Evolutionary conservation across 2,797 vertebrate genomes (phyloP).

Genomic region (Spinibarbus caldwelli): DNA sequence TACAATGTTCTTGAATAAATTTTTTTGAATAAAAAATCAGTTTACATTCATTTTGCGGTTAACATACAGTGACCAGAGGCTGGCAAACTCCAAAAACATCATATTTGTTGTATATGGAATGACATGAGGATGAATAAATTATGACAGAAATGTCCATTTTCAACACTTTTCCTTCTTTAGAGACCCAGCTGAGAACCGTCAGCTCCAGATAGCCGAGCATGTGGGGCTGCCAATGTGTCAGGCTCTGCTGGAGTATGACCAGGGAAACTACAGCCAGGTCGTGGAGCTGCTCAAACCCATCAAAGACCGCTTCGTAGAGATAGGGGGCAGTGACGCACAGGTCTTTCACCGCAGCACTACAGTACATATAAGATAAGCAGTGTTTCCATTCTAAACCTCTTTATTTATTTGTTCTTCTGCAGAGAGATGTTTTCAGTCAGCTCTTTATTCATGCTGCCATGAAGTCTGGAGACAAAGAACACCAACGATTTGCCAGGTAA

Average conservation of each 20-base stretch:
- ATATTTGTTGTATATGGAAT: neutral
- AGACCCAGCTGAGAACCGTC: slow-evolving; percentile 81
- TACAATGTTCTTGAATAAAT: neutral
- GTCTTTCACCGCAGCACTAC: slow-evolving; percentile 66
- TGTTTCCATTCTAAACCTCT: slow-evolving; percentile 12
- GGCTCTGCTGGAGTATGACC: slow-evolving; percentile 86
- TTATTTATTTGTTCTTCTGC: slow-evolving; percentile 62
- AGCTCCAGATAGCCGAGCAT: slow-evolving; percentile 76
- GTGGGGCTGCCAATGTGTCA: slow-evolving; percentile 88
- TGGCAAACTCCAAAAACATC: neutral
- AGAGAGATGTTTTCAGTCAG: slow-evolving; percentile 95
- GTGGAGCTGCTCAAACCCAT: slow-evolving; percentile 88
- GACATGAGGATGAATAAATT: neutral
- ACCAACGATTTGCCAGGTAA: slow-evolving; percentile 88
- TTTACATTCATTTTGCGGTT: neutral
- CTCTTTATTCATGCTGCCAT: slow-evolving; percentile 89
- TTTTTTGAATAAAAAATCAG: neutral
- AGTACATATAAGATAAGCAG: neutral
- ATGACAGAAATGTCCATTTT: slow-evolving; percentile 6
- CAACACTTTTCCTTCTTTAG: slow-evolving; percentile 69
- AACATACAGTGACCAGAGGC: neutral
- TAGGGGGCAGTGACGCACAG: slow-evolving; percentile 96
- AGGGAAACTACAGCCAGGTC: slow-evolving; percentile 79
- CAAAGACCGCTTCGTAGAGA: slow-evolving; percentile 76
- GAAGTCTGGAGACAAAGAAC: slow-evolving; percentile 80